A percentile compares a stretch with the other conserved stretches of the same genome.
Conservation (phyloP, 2,113 vertebrate genomes). For the Spilogale gracilis region DNA sequence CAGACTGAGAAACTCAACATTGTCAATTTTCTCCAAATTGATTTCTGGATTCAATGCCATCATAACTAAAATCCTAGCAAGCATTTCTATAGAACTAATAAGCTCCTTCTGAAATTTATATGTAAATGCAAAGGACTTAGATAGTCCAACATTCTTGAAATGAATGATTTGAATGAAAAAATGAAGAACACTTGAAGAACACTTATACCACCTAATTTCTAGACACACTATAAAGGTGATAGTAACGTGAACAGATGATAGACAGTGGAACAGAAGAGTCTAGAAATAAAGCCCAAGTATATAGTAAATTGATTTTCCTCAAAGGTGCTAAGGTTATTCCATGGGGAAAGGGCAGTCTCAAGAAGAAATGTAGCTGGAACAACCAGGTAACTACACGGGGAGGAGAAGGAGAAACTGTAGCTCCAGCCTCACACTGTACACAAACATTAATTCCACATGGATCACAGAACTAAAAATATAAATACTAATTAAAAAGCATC, state of each 20-base stretch:
- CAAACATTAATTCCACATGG: neutral
- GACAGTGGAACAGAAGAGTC: neutral
- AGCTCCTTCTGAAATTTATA: slow-evolving; percentile 26
- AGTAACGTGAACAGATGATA: neutral
- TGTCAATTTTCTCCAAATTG: neutral
- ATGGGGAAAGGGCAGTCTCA: neutral
- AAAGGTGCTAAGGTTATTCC: neutral
- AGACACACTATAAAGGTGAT: neutral
- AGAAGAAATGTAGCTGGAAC: slow-evolving; percentile 1
- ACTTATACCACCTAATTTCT: neutral
- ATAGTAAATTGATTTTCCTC: neutral
- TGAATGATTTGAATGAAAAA: neutral
- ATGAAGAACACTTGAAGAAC: neutral
- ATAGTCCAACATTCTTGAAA: neutral
- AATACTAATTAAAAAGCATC: neutral
- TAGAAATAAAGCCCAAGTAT: neutral
- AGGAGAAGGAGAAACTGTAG: neutral
- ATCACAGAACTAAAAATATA: slow-evolving; percentile 34
- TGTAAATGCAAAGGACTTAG: neutral
- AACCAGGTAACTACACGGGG: neutral
- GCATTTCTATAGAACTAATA: slow-evolving; percentile 30
- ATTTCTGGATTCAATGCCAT: neutral
- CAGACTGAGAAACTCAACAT: neutral
- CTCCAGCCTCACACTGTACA: neutral
- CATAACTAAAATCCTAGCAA: neutral